Evolutionary conservation across 1,140 invertebrate genomes (phyloP), one percentile per base, ranked within the genome.

Genomic region (Drosophila hydei): DNA sequence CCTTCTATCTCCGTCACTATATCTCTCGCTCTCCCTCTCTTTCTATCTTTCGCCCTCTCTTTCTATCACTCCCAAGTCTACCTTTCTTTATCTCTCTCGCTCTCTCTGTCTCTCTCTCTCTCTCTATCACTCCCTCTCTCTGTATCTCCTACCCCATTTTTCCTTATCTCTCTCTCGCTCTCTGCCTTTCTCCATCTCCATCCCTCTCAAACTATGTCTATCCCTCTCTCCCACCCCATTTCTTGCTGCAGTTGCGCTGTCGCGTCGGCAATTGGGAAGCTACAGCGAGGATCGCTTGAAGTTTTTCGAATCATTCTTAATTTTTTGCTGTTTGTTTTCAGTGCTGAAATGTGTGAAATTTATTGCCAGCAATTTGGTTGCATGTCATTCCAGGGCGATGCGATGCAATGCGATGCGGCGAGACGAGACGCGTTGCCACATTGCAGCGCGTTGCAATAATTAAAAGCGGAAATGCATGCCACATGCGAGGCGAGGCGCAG

Each of bases 361-460:
- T 87, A 87, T 87, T 60, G 84, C 78, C 78, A 72, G 78, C 83
- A 87, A 87, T 87, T 87, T 87, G 83, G 83, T 88, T 88, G 83
- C 84, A 87, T 87, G 83, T 83, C 83, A 87, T 76, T 80, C 73
- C 79, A 68, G 48, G 25, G 12, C 23, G 19, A 21, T 21, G 43
- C 18, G 9, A 21, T 19, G 43, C 42, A 11, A 19, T 19, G 60
- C 42, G 51, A 45, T 12, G 38, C 36, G 45, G 19, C n/a, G 58
- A 16, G 43, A n/a, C 12, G 18, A 30, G 19, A 19, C n/a, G 27
- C 16, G 36, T 23, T 50, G 59, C 48, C 48, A 54, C 50, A 78
- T 52, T 43, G 74, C 59, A 83, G 80, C 67, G 87, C 67, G 78
- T 81, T 74, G 83, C 84, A 89, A 83, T 83, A 88, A 87, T 87